These are phyloP conservation scores for Sialia sialis DNA, from an alignment of 2,113 vertebrate species.

Conservation along the genomic window DNA sequence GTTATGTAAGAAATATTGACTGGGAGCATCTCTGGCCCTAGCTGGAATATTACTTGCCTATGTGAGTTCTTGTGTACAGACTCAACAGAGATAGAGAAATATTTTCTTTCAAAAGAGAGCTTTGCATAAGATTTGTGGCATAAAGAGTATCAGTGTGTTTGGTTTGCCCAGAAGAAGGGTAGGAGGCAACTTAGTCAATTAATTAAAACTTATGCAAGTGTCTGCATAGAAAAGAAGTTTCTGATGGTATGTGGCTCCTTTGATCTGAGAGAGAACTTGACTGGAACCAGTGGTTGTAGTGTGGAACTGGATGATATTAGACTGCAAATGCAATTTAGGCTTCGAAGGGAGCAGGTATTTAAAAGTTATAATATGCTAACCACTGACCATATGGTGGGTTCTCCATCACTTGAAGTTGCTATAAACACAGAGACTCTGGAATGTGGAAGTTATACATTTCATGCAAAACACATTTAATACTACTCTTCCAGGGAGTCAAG, in stretches of 20 bases:
- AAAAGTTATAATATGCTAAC: not conserved
- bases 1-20: not conserved
- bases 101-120: not conserved
- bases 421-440: not conserved
- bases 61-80: not conserved
- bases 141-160: not conserved
- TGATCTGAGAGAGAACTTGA: not conserved
- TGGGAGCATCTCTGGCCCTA: not conserved
- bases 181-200: conserved; percentile 7
- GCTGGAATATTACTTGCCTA: not conserved
- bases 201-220: conserved; percentile 22
- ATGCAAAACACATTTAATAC: not conserved
- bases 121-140: not conserved
- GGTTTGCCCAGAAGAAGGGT: not conserved
- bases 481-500: not conserved
- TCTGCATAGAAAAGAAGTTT: not conserved
- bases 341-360: not conserved
- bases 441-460: not conserved
- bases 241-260: not conserved
- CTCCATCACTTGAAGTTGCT: not conserved
- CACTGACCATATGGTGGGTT: not conserved
- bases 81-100: not conserved
- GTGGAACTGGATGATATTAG: not conserved
- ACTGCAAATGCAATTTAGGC: not conserved
- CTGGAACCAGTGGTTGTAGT: not conserved